These are phyloP conservation scores for Emmelina monodactyla DNA, from an alignment of 2,888 invertebrate species.

Conservation along the genomic window DNA sequence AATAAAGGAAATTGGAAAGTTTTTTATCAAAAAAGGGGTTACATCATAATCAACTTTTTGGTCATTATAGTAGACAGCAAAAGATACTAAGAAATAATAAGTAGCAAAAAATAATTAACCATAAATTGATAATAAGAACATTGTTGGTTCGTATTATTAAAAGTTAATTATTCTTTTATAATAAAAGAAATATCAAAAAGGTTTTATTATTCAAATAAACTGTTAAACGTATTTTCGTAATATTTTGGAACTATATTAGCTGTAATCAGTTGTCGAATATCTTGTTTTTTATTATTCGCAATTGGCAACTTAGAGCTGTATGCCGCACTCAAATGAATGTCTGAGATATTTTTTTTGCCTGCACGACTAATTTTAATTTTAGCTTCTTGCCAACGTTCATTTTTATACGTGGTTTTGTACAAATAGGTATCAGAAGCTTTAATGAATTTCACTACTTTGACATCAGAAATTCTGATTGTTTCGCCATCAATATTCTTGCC, in stretches of 20 bases:
- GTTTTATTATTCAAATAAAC: conserved; percentile 9
- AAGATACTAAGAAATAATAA: background rate
- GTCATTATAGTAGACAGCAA: background rate
- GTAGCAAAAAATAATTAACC: too few relatives aligned
- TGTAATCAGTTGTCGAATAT: conserved; percentile 11
- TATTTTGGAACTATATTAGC: conserved; percentile 13
- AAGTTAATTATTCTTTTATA: background rate
- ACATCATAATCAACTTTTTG: conserved; percentile 4
- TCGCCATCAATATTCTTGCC: conserved; percentile 3
- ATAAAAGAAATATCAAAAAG: background rate
- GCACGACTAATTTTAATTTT: conserved; percentile 9
- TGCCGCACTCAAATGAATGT: conserved; percentile 10
- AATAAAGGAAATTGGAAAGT: conserved; percentile 5
- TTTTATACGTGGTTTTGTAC: background rate
- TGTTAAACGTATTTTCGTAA: conserved; percentile 11
- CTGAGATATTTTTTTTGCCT: conserved; percentile 6
- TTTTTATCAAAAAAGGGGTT: conserved; percentile 4
- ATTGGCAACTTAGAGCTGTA: conserved; percentile 13
- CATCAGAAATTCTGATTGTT: conserved; percentile 4
- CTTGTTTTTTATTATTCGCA: conserved; percentile 13
- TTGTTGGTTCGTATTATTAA: background rate
- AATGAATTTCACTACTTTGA: conserved; percentile 1
- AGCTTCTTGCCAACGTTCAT: background rate
- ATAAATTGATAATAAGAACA: too few relatives aligned
- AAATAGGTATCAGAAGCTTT: background rate